These are phyloP conservation scores for Diabrotica balteata DNA, from an alignment of 2,888 invertebrate species.

Conservation along the genomic window DNA sequence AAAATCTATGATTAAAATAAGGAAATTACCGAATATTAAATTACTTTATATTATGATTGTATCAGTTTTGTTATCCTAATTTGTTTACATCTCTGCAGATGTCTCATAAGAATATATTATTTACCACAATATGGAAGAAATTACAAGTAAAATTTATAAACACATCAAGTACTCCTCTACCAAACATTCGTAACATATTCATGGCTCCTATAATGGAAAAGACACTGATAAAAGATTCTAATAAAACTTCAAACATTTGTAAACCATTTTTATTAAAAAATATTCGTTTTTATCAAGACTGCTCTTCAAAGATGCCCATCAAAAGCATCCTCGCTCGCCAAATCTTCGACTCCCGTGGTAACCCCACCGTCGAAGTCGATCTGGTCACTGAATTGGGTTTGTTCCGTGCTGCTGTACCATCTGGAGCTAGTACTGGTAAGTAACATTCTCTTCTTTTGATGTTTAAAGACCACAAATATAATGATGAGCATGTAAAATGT, in stretches of 20 bases:
- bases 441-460: neutral
- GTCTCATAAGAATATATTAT: too few species aligned
- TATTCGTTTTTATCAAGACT: conserved; percentile 15
- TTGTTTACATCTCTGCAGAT: too few species aligned
- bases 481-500: too few species aligned
- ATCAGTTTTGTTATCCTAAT: too few species aligned
- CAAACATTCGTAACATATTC: conserved; percentile 4
- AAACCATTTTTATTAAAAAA: conserved; percentile 1
- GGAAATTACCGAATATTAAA: too few species aligned
- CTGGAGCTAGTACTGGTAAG: conserved; percentile 91
- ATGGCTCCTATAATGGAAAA: neutral
- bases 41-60: too few species aligned
- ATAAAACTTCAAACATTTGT: neutral
- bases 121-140: too few species aligned
- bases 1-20: too few species aligned
- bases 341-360: conserved; percentile 99
- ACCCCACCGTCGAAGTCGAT: conserved; percentile 98
- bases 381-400: conserved; percentile 80
- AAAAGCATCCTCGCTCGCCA: conserved; percentile 93
- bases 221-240: neutral
- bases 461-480: too few species aligned
- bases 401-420: conserved; percentile 95
- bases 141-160: too few species aligned
- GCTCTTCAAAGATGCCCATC: conserved; percentile 75
- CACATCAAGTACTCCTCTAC: too few species aligned